Percentiles rank a stretch among this genome's conserved stretches.
Evolutionary conservation across 2,113 vertebrate genomes (phyloP).

Genomic region (Malurus cyaneus): DNA sequence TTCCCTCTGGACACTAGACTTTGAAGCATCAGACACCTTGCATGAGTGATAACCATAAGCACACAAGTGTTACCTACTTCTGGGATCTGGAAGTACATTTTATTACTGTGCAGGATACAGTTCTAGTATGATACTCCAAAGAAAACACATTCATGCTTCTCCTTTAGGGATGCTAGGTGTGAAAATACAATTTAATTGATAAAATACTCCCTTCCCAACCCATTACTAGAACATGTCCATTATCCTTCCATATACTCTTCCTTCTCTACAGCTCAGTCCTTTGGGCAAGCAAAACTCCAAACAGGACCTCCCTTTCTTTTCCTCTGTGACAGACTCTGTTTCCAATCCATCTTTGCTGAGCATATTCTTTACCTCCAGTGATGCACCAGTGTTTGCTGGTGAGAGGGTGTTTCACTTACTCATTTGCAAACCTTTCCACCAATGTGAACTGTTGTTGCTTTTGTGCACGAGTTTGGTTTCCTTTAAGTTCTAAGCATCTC

Average conservation of each 20-base stretch:
- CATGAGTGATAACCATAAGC: background rate
- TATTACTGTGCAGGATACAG: background rate
- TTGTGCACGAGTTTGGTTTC: background rate
- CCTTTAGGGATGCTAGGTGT: background rate
- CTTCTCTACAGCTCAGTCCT: background rate
- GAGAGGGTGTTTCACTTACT: background rate
- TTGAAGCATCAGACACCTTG: background rate
- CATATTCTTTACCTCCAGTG: background rate
- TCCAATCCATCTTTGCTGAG: background rate
- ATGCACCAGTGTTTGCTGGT: background rate
- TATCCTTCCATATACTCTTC: background rate
- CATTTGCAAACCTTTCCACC: background rate
- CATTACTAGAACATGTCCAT: background rate
- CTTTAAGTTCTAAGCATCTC: background rate
- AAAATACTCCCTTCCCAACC: background rate
- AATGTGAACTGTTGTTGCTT: fast-evolving
- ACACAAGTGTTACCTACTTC: background rate
- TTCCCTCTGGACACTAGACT: background rate
- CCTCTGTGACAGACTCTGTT: background rate
- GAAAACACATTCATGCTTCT: background rate
- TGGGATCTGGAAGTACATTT: background rate
- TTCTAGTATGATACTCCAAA: background rate
- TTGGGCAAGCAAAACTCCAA: background rate
- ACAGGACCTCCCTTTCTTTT: background rate
- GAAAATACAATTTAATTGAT: background rate